phyloP scores from a whole-genome alignment of 1,140 invertebrate genomes.

The Panagrolaimus sp. region DNA sequence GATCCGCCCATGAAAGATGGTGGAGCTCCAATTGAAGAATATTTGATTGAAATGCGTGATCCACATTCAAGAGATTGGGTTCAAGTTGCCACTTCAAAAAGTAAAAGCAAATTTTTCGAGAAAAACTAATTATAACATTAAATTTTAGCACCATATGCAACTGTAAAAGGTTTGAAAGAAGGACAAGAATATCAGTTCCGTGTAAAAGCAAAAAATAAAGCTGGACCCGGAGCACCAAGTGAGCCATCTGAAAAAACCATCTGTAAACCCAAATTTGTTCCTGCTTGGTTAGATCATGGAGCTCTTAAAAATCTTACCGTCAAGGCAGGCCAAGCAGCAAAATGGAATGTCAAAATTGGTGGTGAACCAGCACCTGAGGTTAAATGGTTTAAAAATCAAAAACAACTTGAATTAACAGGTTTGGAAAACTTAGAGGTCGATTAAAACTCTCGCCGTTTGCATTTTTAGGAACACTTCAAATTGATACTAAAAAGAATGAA shows the following conservation, averaged over 20 bases:
- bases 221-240: conserved; percentile 82
- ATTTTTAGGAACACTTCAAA: conserved; percentile 65
- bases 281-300: conserved; percentile 82
- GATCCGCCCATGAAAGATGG: conserved; percentile 87
- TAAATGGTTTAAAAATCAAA: conserved; percentile 71
- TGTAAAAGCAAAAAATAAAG: conserved; percentile 89
- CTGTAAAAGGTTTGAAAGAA: conserved; percentile 78
- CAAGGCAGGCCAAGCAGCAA: conserved; percentile 85
- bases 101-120: conserved; percentile 15
- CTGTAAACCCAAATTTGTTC: conserved; percentile 84
- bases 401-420: conserved; percentile 65
- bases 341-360: conserved; percentile 85
- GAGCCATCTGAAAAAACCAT: conserved; percentile 84
- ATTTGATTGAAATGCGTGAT: conserved; percentile 53
- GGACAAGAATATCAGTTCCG: conserved; percentile 95
- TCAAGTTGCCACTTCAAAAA: conserved; percentile 40
- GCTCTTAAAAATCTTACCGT: conserved; percentile 76
- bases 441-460: too few species aligned
- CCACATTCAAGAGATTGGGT: conserved; percentile 54
- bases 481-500: conserved; percentile 71
- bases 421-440: conserved; percentile 32
- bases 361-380: conserved; percentile 88
- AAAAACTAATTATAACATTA: conserved; percentile 10
- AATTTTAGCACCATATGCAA: conserved; percentile 41
- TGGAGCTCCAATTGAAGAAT: conserved; percentile 81